phyloP scores from a whole-genome alignment of 2,797 vertebrate genomes.

The Tenualosa ilisha region DNA sequence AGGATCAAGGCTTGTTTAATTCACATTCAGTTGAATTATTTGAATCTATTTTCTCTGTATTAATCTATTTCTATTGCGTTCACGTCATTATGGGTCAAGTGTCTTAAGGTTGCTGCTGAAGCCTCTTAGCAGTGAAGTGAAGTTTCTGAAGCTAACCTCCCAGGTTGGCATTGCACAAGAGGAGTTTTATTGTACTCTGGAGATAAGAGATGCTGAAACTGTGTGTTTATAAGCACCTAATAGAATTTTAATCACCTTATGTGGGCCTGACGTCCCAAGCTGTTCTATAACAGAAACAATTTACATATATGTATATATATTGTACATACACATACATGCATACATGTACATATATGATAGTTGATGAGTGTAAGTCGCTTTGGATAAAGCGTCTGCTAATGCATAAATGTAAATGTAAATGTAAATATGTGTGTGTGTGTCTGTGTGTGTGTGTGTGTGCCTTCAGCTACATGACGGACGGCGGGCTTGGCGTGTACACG shows the following conservation, averaged over 20 bases:
- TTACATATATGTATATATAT: background rate
- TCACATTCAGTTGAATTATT: background rate
- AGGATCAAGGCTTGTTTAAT: background rate
- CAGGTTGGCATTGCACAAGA: background rate
- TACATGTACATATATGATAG: too few relatives aligned
- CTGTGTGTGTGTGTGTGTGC: slow-evolving; percentile 10
- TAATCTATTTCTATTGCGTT: background rate
- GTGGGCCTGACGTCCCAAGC: background rate
- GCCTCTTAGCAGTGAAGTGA: background rate
- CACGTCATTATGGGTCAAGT: background rate
- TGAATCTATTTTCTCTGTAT: background rate
- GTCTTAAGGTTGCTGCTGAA: background rate
- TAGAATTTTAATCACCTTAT: background rate
- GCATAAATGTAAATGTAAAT: too few relatives aligned
- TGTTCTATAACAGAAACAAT: background rate
- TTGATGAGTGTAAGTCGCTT: too few relatives aligned
- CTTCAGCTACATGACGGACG: slow-evolving; percentile 85
- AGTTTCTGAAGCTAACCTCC: background rate
- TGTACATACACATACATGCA: too few relatives aligned
- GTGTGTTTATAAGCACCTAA: background rate
- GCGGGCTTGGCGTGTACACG: slow-evolving; percentile 80
- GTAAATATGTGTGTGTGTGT: slow-evolving; percentile 30
- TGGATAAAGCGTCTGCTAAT: too few relatives aligned
- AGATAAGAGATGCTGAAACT: background rate
- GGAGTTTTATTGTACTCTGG: background rate